A percentile compares a stretch with the other conserved stretches of the same genome.
Conservation (phyloP, 2,888 invertebrate species). For the Clepsis dumicolana region DNA sequence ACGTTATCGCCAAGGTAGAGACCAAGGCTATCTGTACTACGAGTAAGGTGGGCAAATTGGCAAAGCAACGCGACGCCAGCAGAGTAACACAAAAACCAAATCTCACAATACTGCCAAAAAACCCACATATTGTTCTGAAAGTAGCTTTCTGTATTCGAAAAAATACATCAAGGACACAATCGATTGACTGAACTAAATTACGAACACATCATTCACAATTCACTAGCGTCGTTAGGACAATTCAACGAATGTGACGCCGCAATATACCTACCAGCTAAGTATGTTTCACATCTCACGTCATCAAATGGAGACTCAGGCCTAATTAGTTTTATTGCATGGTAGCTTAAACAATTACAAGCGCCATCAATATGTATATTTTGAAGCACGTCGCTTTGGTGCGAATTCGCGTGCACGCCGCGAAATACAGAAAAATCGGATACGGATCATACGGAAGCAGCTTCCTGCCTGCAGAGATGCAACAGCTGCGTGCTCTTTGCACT, state of each 20-base stretch:
- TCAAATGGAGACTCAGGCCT: neutral
- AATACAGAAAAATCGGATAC: conserved; percentile 33
- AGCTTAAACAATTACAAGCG: neutral
- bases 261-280: neutral
- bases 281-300: conserved; percentile 9
- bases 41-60: neutral
- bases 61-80: too few species aligned
- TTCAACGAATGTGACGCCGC: neutral
- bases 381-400: neutral
- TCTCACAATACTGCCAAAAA: conserved; percentile 20
- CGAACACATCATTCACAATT: conserved; percentile 7
- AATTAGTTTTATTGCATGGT: conserved; percentile 11
- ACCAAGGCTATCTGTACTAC: neutral
- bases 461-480: conserved; percentile 32
- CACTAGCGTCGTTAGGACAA: conserved; percentile 5
- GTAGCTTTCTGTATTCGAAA: conserved; percentile 22
- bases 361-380: neutral
- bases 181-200: conserved; percentile 13
- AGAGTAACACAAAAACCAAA: neutral
- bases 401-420: neutral
- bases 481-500: conserved; percentile 6
- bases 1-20: neutral
- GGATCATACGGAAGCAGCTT: conserved; percentile 32
- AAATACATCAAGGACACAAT: conserved; percentile 29
- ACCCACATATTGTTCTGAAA: conserved; percentile 21